Conservation (phyloP, 2,797 vertebrate species). For the Neosilurus mollespiculum region DNA sequence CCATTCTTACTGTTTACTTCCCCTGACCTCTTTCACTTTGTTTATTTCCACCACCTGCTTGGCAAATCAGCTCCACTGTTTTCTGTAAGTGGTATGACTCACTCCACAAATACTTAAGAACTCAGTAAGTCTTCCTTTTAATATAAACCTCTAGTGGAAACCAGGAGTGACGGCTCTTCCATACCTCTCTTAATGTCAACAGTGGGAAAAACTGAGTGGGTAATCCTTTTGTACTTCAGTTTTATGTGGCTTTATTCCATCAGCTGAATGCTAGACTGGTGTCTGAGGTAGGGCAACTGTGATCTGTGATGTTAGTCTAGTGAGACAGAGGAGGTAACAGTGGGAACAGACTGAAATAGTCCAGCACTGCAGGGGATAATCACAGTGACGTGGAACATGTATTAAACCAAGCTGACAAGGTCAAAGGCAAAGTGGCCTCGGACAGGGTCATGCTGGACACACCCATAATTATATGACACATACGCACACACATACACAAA, state of each 20-base stretch:
- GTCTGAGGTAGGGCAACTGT: constrained; percentile 28
- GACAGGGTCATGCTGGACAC: constrained; percentile 45
- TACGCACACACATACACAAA: constrained; percentile 3
- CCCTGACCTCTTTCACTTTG: constrained; percentile 43
- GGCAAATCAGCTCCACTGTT: constrained; percentile 13
- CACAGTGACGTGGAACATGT: constrained; percentile 30
- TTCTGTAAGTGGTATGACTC: constrained; percentile 9
- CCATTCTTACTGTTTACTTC: constrained; percentile 53
- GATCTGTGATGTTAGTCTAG: constrained; percentile 30
- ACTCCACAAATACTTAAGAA: constrained; percentile 34
- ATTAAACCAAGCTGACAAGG: constrained; percentile 43
- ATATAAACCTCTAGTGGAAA: constrained; percentile 36
- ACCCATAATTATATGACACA: constrained; percentile 42
- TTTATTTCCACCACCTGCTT: constrained; percentile 23
- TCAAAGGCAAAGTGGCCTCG: constrained; percentile 40
- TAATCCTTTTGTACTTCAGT: constrained; percentile 27
- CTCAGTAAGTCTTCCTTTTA: constrained; percentile 32
- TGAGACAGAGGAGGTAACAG: constrained; percentile 36
- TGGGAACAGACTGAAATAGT: constrained; percentile 27
- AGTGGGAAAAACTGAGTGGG: constrained; percentile 21
- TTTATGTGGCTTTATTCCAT: constrained; percentile 20
- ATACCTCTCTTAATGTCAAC: constrained; percentile 40
- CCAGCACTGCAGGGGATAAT: constrained; percentile 48
- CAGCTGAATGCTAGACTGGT: constrained; percentile 5
- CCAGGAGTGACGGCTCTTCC: constrained; percentile 11